phyloP scores from a whole-genome alignment of 2,888 invertebrate genomes.

The Tenthredo livida region DNA sequence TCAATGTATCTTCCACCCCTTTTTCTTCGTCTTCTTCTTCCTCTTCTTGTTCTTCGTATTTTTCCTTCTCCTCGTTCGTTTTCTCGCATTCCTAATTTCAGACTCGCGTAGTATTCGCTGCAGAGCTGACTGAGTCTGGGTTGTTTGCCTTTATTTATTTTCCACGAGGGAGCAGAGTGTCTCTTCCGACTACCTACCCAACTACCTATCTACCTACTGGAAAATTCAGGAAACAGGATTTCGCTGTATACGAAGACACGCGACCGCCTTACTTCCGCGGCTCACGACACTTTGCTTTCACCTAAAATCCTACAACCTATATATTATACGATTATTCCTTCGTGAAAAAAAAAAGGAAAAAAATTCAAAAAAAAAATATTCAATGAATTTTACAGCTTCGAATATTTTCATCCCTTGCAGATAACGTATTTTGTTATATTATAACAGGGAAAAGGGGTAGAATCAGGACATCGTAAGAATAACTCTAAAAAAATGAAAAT shows the following conservation, averaged over 20 bases:
- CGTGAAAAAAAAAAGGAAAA: neutral
- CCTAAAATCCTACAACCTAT: neutral
- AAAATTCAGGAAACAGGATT: constrained; percentile 47
- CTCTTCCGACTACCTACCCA: neutral
- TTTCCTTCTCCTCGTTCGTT: neutral
- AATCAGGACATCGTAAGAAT: neutral
- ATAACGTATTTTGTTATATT: neutral
- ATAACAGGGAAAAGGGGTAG: neutral
- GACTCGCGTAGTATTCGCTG: constrained; percentile 1
- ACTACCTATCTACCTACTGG: neutral
- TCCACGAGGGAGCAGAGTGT: constrained; percentile 39
- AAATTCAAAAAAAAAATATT: neutral
- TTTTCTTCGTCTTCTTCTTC: neutral
- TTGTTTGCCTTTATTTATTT: constrained; percentile 51
- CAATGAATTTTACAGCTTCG: neutral
- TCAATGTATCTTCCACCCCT: constrained; percentile 39
- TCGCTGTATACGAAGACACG: constrained; percentile 29
- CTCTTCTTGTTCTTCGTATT: neutral
- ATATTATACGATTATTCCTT: neutral
- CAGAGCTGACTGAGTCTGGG: constrained; percentile 1
- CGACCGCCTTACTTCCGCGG: constrained; percentile 33
- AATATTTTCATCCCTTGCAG: neutral
- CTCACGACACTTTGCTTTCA: constrained; percentile 9
- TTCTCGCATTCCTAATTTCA: constrained; percentile 48
- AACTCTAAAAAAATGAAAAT: neutral